Percentiles rank a stretch among this genome's conserved stretches.
Conservation (phyloP, 2,113 vertebrate genomes). For the Oophaga pumilio region DNA sequence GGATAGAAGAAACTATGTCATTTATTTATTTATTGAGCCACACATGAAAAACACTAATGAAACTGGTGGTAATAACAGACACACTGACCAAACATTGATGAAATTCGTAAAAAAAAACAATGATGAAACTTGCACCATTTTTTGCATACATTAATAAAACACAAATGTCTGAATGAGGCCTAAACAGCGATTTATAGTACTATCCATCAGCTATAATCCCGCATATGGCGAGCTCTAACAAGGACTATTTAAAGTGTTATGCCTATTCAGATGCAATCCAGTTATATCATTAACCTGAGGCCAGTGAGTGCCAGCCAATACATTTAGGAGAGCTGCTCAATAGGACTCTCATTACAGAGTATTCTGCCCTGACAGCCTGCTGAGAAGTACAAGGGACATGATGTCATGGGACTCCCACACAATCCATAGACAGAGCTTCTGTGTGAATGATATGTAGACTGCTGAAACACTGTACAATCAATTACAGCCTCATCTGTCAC, state of each 20-base stretch:
- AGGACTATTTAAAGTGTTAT: neutral
- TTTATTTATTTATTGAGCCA: too few relatives aligned
- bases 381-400: constrained; percentile 49
- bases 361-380: constrained; percentile 38
- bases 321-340: constrained; percentile 21
- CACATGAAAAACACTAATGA: too few relatives aligned
- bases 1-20: too few relatives aligned
- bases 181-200: neutral
- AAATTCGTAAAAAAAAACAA: too few relatives aligned
- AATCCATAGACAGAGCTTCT: constrained; percentile 42
- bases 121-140: too few relatives aligned
- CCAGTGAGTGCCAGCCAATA: constrained; percentile 21
- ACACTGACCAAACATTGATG: too few relatives aligned
- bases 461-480: constrained; percentile 42
- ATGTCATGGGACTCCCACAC: constrained; percentile 43
- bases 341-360: constrained; percentile 23
- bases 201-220: neutral
- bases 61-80: too few relatives aligned
- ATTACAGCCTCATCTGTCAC: constrained; percentile 48
- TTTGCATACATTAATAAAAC: too few relatives aligned
- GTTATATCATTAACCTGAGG: constrained; percentile 17
- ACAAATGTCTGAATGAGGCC: neutral
- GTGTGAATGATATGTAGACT: constrained; percentile 47
- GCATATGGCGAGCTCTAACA: neutral
- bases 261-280: constrained; percentile 11